Evolutionary conservation across 2,797 vertebrate genomes (phyloP).

Genomic region (Centroberyx gerrardi): DNA sequence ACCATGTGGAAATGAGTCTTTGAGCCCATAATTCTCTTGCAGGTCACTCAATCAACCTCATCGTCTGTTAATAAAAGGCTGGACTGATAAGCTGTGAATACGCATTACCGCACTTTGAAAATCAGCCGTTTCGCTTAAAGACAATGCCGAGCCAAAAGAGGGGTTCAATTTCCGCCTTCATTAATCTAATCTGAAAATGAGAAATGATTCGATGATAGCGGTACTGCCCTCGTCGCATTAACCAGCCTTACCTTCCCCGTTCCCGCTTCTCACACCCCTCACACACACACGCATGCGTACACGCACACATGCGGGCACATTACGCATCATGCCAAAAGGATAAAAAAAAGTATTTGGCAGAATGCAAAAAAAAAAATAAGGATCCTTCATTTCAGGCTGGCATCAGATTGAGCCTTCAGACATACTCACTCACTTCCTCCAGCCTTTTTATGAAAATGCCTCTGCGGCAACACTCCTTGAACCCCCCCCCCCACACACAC

Average conservation of each 20-base stretch:
- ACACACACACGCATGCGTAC: conserved; percentile 4
- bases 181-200: conserved; percentile 80
- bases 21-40: conserved; percentile 47
- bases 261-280: no score
- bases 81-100: conserved; percentile 64
- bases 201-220: conserved; percentile 63
- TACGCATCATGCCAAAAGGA: conserved; percentile 41
- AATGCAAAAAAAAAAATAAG: conserved; percentile 52
- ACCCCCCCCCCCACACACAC: conserved; percentile 20
- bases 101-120: conserved; percentile 58
- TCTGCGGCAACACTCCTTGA: conserved; percentile 69
- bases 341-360: conserved; percentile 57
- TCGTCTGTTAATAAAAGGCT: conserved; percentile 61
- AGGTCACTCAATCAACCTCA: conserved; percentile 63
- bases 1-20: conserved; percentile 22
- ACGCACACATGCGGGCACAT: conserved; percentile 17
- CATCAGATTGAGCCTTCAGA: conserved; percentile 81
- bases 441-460: conserved; percentile 81
- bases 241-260: conserved; percentile 15
- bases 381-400: conserved; percentile 73
- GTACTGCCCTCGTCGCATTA: conserved; percentile 17
- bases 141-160: conserved; percentile 54
- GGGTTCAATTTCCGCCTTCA: conserved; percentile 74
- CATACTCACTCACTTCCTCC: conserved; percentile 69
- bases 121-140: conserved; percentile 60